A percentile compares a stretch with the other conserved stretches of the same genome.
Conservation (phyloP, 2,888 invertebrate genomes). For the Biston betularia region DNA sequence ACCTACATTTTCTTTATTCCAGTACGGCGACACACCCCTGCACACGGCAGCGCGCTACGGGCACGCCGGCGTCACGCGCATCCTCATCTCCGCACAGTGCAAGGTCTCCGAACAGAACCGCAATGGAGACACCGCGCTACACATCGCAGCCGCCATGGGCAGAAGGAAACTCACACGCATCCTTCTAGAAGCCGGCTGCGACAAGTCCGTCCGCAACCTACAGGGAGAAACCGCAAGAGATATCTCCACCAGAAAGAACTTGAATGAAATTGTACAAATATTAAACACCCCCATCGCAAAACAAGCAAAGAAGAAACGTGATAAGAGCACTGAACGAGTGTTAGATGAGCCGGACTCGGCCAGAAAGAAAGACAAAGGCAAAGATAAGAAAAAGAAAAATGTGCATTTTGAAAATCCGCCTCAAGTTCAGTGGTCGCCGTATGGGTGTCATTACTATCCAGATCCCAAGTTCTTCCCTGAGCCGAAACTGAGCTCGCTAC, state of each 20-base stretch:
- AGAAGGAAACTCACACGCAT: conserved; percentile 96
- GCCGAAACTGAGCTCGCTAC: conserved; percentile 94
- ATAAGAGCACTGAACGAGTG: conserved; percentile 83
- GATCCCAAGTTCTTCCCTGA: conserved; percentile 94
- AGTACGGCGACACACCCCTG: conserved; percentile 98
- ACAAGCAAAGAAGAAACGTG: conserved; percentile 76
- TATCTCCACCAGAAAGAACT: conserved; percentile 94
- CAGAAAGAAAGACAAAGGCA: conserved; percentile 77
- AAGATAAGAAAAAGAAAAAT: conserved; percentile 80
- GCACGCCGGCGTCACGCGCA: conserved; percentile 97
- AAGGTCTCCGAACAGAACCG: conserved; percentile 96
- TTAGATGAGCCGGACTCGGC: conserved; percentile 82
- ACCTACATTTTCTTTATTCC: conserved; percentile 40
- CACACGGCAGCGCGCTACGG: conserved; percentile 98
- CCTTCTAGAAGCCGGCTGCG: conserved; percentile 94
- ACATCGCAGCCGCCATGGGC: conserved; percentile 98
- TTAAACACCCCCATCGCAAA: conserved; percentile 86
- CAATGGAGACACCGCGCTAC: conserved; percentile 97
- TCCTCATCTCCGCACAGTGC: conserved; percentile 96
- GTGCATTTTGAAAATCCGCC: conserved; percentile 84
- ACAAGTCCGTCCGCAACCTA: conserved; percentile 89
- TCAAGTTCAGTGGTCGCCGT: conserved; percentile 92
- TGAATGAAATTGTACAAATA: conserved; percentile 93
- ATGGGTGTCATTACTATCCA: conserved; percentile 96
- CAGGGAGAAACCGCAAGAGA: conserved; percentile 96